Percentiles rank a stretch among this genome's conserved stretches.
Evolutionary conservation across 2,888 invertebrate genomes (phyloP).

Genomic region (Dynastes grantii): DNA sequence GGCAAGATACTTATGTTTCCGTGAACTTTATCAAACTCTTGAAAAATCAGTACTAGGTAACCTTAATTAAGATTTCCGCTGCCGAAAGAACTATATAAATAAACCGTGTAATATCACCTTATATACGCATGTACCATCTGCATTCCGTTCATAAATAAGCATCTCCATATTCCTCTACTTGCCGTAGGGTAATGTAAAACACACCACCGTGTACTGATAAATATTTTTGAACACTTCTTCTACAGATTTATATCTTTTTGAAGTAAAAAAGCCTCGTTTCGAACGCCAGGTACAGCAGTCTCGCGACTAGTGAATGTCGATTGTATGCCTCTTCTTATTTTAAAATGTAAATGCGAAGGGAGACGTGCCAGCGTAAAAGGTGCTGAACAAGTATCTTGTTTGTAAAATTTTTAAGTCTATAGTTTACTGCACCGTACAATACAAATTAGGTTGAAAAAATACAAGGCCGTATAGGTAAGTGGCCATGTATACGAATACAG

Average conservation of each 20-base stretch:
- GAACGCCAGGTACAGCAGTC: slow-evolving; percentile 21
- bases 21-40: too few relatives aligned
- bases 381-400: slow-evolving; percentile 43
- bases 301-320: slow-evolving; percentile 36
- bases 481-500: slow-evolving; percentile 23
- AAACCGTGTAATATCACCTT: background rate
- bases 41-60: background rate
- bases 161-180: background rate
- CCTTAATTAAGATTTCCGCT: slow-evolving; percentile 2
- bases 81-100: background rate
- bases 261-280: slow-evolving; percentile 24
- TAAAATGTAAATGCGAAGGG: slow-evolving; percentile 44
- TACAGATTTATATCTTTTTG: slow-evolving; percentile 3
- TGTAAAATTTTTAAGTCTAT: slow-evolving; percentile 40
- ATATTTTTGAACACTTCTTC: slow-evolving; percentile 31
- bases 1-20: too few relatives aligned
- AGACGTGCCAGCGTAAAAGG: slow-evolving; percentile 44
- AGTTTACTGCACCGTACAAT: slow-evolving; percentile 38
- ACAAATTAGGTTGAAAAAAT: slow-evolving; percentile 46
- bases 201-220: slow-evolving; percentile 6
- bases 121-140: background rate
- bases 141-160: background rate
- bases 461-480: slow-evolving; percentile 44
- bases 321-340: slow-evolving; percentile 40
- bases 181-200: slow-evolving; percentile 4